A percentile compares a stretch with the other conserved stretches of the same genome.
phyloP scores from a whole-genome alignment of 2,888 invertebrate genomes.

The Andrena bicolor region DNA sequence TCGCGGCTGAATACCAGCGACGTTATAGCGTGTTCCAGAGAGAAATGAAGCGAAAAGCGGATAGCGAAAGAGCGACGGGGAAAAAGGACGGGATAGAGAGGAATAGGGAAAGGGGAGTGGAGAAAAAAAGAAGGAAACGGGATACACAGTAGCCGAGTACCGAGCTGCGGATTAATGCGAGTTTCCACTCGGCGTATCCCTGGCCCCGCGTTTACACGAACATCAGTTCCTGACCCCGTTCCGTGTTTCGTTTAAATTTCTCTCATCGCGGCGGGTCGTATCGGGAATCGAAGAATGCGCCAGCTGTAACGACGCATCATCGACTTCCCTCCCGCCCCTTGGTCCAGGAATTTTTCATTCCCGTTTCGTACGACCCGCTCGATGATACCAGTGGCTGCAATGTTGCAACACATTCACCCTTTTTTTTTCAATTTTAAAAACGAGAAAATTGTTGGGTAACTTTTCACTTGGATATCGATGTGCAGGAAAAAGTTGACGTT shows the following conservation, averaged over 20 bases:
- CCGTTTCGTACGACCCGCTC: constrained; percentile 4
- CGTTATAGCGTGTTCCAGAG: constrained; percentile 69
- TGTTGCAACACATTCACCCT: background rate
- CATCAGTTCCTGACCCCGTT: constrained; percentile 62
- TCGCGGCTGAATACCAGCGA: constrained; percentile 67
- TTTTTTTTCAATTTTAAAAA: background rate
- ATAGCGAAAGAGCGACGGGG: constrained; percentile 41
- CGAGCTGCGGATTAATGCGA: constrained; percentile 64
- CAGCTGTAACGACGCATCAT: constrained; percentile 52
- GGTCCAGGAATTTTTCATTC: constrained; percentile 43
- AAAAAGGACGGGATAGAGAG: constrained; percentile 27
- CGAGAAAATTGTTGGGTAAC: background rate
- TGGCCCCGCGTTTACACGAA: constrained; percentile 45
- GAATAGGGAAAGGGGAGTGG: constrained; percentile 21
- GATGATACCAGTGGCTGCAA: background rate
- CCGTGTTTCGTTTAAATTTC: constrained; percentile 53
- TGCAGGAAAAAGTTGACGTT: no score
- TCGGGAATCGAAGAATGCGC: constrained; percentile 53
- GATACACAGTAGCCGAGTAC: constrained; percentile 45
- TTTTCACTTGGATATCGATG: no score
- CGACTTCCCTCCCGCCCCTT: constrained; percentile 21
- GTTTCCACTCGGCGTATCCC: constrained; percentile 54
- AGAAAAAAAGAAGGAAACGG: constrained; percentile 22
- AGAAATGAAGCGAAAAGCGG: constrained; percentile 71
- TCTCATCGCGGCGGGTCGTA: constrained; percentile 38